A percentile compares a stretch with the other conserved stretches of the same genome.
Evolutionary conservation across 1,140 invertebrate species (phyloP).

Genomic region (Diorhabda sublineata): DNA sequence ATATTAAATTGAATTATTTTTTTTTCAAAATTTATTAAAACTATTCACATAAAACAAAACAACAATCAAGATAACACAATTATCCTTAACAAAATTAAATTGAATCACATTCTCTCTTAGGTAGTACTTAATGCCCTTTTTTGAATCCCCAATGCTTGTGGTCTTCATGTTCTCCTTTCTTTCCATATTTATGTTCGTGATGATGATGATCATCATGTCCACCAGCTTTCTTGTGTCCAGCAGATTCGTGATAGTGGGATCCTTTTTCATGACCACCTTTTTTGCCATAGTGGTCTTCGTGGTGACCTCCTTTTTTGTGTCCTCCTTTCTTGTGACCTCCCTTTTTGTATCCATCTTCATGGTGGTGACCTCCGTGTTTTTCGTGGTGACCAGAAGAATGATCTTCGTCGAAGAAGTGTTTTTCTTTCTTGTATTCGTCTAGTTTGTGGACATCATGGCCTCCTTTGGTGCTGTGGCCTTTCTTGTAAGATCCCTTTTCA

Average conservation of each 20-base stretch:
- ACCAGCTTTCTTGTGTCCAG: conserved; percentile 63
- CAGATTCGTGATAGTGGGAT: conserved; percentile 55
- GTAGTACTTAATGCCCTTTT: conserved; percentile 26
- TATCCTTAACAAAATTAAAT: conserved; percentile 20
- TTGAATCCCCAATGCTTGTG: conserved; percentile 64
- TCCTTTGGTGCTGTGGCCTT: conserved; percentile 60
- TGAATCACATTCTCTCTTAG: conserved; percentile 20
- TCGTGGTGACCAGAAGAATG: conserved; percentile 60
- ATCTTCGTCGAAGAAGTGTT: conserved; percentile 64
- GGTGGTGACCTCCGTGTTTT: conserved; percentile 57
- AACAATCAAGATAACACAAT: conserved; percentile 25
- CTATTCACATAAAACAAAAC: conserved; percentile 23
- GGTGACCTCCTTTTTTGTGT: conserved; percentile 59
- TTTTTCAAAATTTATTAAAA: neutral
- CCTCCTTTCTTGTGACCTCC: conserved; percentile 61
- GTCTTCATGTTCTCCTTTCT: conserved; percentile 62
- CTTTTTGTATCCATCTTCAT: conserved; percentile 56
- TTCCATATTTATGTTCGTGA: conserved; percentile 60
- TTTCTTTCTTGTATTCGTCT: conserved; percentile 69
- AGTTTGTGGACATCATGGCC: conserved; percentile 66
- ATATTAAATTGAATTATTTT: too few species aligned
- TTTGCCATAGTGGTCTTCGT: conserved; percentile 58
- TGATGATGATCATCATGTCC: conserved; percentile 64
- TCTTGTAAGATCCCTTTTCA: conserved; percentile 59
- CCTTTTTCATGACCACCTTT: conserved; percentile 60